phyloP scores from a whole-genome alignment of 2,797 vertebrate species.

The Sarcophilus harrisii region DNA sequence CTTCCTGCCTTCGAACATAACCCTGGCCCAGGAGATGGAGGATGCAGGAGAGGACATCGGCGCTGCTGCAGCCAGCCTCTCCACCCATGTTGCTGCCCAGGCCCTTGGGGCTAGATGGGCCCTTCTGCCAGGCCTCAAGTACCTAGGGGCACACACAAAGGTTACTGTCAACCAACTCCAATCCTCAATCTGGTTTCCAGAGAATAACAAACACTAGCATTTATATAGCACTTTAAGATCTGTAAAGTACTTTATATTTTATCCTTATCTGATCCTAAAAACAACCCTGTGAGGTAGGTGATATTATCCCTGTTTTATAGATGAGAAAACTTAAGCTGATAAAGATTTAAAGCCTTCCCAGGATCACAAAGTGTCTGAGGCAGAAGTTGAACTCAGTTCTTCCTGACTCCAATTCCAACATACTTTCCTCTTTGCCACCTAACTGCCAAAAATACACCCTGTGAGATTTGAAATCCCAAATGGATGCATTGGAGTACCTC shows the following conservation, averaged over 20 bases:
- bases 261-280: background rate
- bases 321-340: background rate
- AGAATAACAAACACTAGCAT: background rate
- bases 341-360: background rate
- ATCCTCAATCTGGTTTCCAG: background rate
- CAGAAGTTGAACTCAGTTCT: background rate
- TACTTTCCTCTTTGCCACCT: background rate
- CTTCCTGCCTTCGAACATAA: slow-evolving; percentile 90
- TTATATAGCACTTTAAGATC: background rate
- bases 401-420: background rate
- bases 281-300: background rate
- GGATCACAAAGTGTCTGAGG: background rate
- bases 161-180: background rate
- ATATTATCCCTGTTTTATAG: background rate
- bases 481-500: background rate
- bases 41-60: slow-evolving; percentile 94
- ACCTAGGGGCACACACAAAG: slow-evolving; percentile 79
- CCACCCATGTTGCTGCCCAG: slow-evolving; percentile 66
- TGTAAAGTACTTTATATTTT: background rate
- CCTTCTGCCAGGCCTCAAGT: slow-evolving; percentile 82
- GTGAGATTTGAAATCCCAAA: background rate
- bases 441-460: background rate
- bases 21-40: slow-evolving; percentile 94
- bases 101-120: slow-evolving; percentile 65
- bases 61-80: slow-evolving; percentile 87